Conservation (phyloP, 2,888 invertebrate genomes). For the Chelonus formosanus region DNA sequence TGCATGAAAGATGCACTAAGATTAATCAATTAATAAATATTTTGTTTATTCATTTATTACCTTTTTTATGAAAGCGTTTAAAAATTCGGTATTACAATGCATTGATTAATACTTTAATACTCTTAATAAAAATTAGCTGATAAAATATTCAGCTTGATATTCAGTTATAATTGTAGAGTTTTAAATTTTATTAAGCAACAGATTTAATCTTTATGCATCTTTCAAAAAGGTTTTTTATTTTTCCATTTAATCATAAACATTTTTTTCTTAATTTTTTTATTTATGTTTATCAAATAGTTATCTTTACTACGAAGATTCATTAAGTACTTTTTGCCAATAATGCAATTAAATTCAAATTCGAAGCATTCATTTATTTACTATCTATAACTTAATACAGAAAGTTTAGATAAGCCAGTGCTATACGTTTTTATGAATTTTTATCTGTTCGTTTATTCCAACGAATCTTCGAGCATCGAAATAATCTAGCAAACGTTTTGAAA, state of each 20-base stretch:
- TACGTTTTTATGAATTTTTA: slow-evolving; percentile 40
- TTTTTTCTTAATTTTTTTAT: background rate
- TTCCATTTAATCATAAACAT: slow-evolving; percentile 32
- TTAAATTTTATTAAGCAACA: background rate
- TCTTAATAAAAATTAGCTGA: background rate
- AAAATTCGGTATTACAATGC: slow-evolving; percentile 6
- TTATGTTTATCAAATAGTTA: too few relatives aligned
- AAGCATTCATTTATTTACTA: slow-evolving; percentile 44
- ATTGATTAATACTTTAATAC: slow-evolving; percentile 3
- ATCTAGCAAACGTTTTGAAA: too few relatives aligned
- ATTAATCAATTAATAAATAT: background rate
- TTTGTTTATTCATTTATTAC: too few relatives aligned
- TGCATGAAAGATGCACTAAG: slow-evolving; percentile 8
- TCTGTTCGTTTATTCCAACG: background rate
- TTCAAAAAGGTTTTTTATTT: slow-evolving; percentile 8
- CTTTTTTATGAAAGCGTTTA: slow-evolving; percentile 2
- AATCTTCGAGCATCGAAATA: background rate
- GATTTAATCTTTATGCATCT: slow-evolving; percentile 5
- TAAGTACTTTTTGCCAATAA: slow-evolving; percentile 61
- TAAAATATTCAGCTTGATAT: background rate
- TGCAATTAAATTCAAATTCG: slow-evolving; percentile 49
- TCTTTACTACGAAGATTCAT: slow-evolving; percentile 16
- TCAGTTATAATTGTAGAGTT: background rate
- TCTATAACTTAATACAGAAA: slow-evolving; percentile 42
- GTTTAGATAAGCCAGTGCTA: slow-evolving; percentile 46